Conservation (phyloP, 1,140 invertebrate species). For the Paracyclopina nana region DNA sequence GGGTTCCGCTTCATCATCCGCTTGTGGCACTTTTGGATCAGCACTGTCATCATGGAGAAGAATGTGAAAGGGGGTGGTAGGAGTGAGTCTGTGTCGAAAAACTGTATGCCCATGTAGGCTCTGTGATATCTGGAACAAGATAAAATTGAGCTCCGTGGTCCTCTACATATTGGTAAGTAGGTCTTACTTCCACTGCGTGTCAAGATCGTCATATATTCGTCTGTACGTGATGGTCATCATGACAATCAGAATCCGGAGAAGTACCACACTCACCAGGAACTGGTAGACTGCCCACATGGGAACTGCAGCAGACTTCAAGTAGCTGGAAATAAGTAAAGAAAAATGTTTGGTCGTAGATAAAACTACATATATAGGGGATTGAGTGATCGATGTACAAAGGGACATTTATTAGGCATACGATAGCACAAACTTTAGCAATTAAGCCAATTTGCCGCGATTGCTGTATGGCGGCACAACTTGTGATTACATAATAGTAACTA, state of each 20-base stretch:
- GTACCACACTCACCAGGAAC: conserved; percentile 12
- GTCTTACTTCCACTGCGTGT: conserved; percentile 12
- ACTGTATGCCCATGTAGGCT: conserved; percentile 7
- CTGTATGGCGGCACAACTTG: too few relatives aligned
- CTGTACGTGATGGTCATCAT: conserved; percentile 13
- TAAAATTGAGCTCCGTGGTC: neutral
- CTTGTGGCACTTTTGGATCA: neutral
- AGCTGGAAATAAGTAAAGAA: too few relatives aligned
- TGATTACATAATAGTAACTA: too few relatives aligned
- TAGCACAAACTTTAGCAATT: too few relatives aligned
- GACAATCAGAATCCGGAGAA: conserved; percentile 11
- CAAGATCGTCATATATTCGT: conserved; percentile 12
- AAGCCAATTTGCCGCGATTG: too few relatives aligned
- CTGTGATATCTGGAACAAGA: conserved; percentile 3
- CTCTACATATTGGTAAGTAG: neutral
- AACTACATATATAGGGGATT: too few relatives aligned
- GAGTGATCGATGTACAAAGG: too few relatives aligned
- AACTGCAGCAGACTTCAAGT: conserved; percentile 7
- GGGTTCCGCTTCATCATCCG: neutral
- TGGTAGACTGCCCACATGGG: conserved; percentile 14
- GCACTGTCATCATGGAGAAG: neutral
- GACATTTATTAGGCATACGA: too few relatives aligned
- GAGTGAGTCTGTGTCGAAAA: conserved; percentile 10
- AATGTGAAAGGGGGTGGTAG: conserved; percentile 14
- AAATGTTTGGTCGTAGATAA: too few relatives aligned